Percentiles rank a stretch among this genome's conserved stretches.
phyloP scores from a whole-genome alignment of 2,797 vertebrate genomes.

The Enteromius argenteus region DNA sequence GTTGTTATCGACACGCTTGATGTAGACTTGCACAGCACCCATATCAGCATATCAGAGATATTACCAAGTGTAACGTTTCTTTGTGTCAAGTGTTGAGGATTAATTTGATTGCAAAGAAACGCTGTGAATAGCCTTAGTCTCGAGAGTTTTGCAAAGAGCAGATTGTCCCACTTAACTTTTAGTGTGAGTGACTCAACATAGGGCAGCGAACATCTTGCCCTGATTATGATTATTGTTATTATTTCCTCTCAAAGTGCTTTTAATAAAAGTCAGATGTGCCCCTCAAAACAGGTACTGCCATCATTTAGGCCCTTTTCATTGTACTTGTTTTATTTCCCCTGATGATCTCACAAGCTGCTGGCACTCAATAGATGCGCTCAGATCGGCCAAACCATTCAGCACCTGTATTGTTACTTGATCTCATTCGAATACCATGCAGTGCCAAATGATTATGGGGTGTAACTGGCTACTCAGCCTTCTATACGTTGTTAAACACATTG shows the following conservation, averaged over 20 bases:
- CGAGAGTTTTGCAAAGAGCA: constrained; percentile 28
- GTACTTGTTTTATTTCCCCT: constrained; percentile 60
- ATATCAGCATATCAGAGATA: not conserved
- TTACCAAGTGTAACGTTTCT: not conserved
- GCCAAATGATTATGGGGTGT: constrained; percentile 53
- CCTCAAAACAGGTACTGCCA: constrained; percentile 58
- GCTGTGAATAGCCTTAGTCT: constrained; percentile 35
- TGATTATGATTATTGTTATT: constrained; percentile 63
- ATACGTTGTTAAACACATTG: constrained; percentile 35
- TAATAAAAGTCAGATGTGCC: constrained; percentile 62
- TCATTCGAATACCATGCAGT: constrained; percentile 54
- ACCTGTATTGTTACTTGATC: constrained; percentile 63
- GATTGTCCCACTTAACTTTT: constrained; percentile 55
- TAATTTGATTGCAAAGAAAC: constrained; percentile 34
- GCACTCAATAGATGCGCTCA: constrained; percentile 40
- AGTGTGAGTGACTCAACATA: constrained; percentile 52
- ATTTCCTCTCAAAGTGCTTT: constrained; percentile 62
- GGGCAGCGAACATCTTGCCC: constrained; percentile 57
- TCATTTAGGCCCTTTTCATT: constrained; percentile 39
- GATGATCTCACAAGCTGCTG: constrained; percentile 59
- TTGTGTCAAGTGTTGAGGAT: constrained; percentile 15
- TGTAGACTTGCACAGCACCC: not conserved
- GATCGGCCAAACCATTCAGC: constrained; percentile 41
- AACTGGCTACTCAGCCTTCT: constrained; percentile 30
- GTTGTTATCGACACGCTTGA: constrained; percentile 18